phyloP scores from a whole-genome alignment of 1,140 invertebrate species.

The Neodiprion lecontei region DNA sequence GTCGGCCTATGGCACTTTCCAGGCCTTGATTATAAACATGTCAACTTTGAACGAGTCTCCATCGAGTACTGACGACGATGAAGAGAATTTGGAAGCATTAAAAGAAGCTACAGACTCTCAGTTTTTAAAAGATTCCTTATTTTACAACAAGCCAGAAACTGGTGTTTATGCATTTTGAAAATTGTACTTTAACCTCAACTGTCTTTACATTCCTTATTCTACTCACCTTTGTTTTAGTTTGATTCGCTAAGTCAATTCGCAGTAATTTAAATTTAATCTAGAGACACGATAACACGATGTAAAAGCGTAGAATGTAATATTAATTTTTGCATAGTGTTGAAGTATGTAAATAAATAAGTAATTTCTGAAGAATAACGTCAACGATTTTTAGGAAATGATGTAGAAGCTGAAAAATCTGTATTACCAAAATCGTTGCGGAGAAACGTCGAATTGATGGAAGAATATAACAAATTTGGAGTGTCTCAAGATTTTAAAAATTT shows the following conservation, averaged over 20 bases:
- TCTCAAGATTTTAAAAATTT: constrained; percentile 35
- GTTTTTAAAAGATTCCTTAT: not conserved
- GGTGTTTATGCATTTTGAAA: not conserved
- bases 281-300: too few relatives aligned
- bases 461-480: constrained; percentile 39
- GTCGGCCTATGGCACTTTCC: too few relatives aligned
- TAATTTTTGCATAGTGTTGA: too few relatives aligned
- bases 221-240: too few relatives aligned
- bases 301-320: too few relatives aligned
- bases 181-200: too few relatives aligned
- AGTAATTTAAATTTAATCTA: too few relatives aligned
- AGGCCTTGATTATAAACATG: not conserved
- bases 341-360: too few relatives aligned
- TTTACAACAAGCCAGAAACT: not conserved
- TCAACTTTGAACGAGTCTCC: not conserved
- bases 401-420: not conserved
- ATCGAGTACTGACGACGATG: not conserved
- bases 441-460: constrained; percentile 13
- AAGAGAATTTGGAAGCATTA: not conserved
- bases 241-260: too few relatives aligned
- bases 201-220: too few relatives aligned
- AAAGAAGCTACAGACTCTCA: not conserved
- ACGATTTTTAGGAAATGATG: too few relatives aligned
- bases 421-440: not conserved
- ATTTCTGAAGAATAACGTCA: too few relatives aligned